Base-by-base conservation (phyloP, 2,113 vertebrate species). In the Megaleporinus macrocephalus region DNA sequence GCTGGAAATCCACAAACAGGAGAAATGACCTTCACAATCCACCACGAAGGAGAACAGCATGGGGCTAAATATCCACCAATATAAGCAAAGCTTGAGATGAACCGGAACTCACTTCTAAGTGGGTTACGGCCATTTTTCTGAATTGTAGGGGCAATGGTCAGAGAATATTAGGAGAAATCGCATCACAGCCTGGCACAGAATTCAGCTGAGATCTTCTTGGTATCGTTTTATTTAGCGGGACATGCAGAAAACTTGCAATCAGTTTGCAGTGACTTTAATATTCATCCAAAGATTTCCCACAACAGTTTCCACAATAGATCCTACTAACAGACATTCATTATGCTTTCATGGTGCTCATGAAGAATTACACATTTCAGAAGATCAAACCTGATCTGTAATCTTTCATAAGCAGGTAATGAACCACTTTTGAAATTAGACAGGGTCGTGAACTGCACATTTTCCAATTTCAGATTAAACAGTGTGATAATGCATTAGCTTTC, bases 401-500 rank as follows among this genome's bases (percentile, higher is more conserved):
- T 44, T 57, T 70, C 18, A 76, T 70, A 18, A 55, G 59, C 51
- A 72, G 62, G 36, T 68, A 74, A 83, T 26, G 41, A 26, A 11
- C 47, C 11, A 29, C 26, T 71, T 47, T 77, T 53, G 41, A 81
- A 71, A 51, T 44, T 74, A 72, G 57, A 68, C 22, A 53, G 14
- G 75, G 69, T 13, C 57, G 24, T 6, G 14, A 79, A 51, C 57
- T 18, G 29, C 33, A 41, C 13, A 61, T 74, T 70, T 84, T 41
- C 36, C 30, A 53, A 51, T 80, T 76, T 79, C 22, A 70, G 26
- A 80, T 62, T 24, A 79, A 83, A 79, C 14, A 20, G 57, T 18
- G 36, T 15, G 20, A 49, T 22, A 74, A 11, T 51, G 24, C 20
- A 18, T 41, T 63, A 26, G n/a, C 65, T 76, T 18, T 49, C 24